These are phyloP conservation scores for Drosophila siamana DNA, from an alignment of 2,888 invertebrate species.

Conservation along the genomic window DNA sequence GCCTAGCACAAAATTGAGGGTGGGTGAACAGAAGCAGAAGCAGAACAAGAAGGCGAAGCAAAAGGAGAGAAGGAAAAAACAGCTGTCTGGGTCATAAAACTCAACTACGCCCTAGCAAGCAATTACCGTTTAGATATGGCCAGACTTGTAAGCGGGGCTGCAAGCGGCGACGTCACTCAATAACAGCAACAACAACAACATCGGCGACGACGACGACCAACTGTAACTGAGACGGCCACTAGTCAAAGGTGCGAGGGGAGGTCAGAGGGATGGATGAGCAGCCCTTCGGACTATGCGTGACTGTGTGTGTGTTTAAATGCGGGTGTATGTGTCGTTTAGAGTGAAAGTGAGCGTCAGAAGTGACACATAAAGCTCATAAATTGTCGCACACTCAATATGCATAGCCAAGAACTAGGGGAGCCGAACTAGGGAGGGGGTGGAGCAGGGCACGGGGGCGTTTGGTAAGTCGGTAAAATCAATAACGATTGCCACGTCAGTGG, in stretches of 20 bases:
- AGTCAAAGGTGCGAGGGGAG: not conserved
- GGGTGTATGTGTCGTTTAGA: conserved; percentile 33
- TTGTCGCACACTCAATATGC: conserved; percentile 73
- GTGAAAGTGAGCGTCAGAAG: conserved; percentile 77
- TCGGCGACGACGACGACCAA: no score
- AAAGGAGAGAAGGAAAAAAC: conserved; percentile 44
- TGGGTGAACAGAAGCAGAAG: not conserved
- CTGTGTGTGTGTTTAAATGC: conserved; percentile 24
- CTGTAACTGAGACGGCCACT: conserved; percentile 71
- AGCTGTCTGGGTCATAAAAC: conserved; percentile 76
- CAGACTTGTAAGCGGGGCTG: no score
- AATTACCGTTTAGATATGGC: conserved; percentile 74
- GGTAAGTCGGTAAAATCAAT: conserved; percentile 66
- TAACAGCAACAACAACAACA: conserved; percentile 32
- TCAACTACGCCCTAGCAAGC: conserved; percentile 70
- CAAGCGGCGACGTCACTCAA: conserved; percentile 11
- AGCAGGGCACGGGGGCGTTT: not conserved
- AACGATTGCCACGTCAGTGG: conserved; percentile 57
- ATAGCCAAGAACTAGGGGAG: conserved; percentile 5
- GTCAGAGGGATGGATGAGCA: conserved; percentile 24
- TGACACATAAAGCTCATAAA: conserved; percentile 81
- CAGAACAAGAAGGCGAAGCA: no score
- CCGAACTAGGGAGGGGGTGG: no score
- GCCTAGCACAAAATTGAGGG: not conserved
- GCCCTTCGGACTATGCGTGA: conserved; percentile 54